Evolutionary conservation across 2,797 vertebrate genomes (phyloP), one percentile per base, ranked within the genome.

Genomic region (Artibeus jamaicensis): DNA sequence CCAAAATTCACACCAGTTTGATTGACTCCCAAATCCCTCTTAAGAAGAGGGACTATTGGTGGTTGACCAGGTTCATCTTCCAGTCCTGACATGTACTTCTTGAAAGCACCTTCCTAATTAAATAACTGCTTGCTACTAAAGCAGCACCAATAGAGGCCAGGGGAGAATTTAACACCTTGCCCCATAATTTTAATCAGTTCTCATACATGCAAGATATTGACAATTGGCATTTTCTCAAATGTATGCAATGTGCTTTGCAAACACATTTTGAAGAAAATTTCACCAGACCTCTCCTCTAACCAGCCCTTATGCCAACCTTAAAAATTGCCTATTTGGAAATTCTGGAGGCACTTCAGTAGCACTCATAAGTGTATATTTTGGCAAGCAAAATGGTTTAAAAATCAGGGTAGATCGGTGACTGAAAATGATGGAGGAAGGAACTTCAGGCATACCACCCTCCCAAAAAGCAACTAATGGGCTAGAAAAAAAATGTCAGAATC

Each of bases 201-300:
- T 74, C 55, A 94, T 19, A 70, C 2, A 67, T 74, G 39, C 44
- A 39, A 81, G 50, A 74, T 81, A 84, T 55, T 84, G 39, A 73
- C 24, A 86, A 57, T 59, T 86, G 55, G 22, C 76, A 22, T 94
- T 93, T 95, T 89, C 71, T 88, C 82, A 94, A 59, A 76, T 91
- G 48, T 77, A 77, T 91, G 65, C 44, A 84, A 85, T 88, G 12
- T 22, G 2, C 32, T 87, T 89, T 53, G 12, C 29, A 95, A 88
- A 88, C 14, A 87, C 12, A 78, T 26, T 21, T 89, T 94, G 26
- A 91, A 86, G 71, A 81, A 79, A 19, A 55, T 21, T 82, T 89
- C 26, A 19, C 18, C 83, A 89, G 24, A 59, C 32, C 29, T 21
- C 4, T 89, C 34, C 55, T 92, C 12, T n/a, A 89, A 48, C 37